phyloP scores from a whole-genome alignment of 2,797 vertebrate species.

The Pangasius mekongensis region DNA sequence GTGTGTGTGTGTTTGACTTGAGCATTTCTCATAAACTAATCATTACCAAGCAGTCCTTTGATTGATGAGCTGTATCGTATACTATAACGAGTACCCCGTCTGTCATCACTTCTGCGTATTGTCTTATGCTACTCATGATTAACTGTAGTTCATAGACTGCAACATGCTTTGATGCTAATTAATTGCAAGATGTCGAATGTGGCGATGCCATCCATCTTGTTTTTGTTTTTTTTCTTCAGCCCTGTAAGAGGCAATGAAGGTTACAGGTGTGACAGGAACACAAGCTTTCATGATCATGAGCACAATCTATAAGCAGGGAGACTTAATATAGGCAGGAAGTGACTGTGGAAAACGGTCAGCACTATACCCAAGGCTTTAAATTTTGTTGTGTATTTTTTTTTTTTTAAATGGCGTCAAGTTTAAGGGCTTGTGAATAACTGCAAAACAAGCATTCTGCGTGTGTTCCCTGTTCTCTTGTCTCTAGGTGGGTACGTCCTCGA shows the following conservation, averaged over 20 bases:
- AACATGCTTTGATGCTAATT: slow-evolving; percentile 12
- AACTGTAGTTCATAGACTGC: neutral
- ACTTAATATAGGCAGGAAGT: neutral
- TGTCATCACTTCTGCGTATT: neutral
- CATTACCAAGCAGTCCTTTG: neutral
- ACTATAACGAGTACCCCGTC: neutral
- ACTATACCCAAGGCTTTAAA: neutral
- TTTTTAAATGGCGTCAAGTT: neutral
- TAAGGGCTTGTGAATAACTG: neutral
- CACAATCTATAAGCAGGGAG: neutral
- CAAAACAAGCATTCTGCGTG: neutral
- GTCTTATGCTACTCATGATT: neutral
- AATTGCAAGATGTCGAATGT: neutral
- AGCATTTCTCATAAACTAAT: neutral
- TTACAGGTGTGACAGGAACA: neutral
- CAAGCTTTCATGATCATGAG: neutral
- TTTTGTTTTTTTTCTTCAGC: neutral
- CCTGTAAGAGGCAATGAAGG: neutral
- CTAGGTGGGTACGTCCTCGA: slow-evolving; percentile 92
- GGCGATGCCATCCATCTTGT: no score
- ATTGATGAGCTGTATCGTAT: neutral
- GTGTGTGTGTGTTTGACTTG: neutral
- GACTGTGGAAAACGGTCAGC: neutral
- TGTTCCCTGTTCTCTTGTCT: slow-evolving; percentile 36
- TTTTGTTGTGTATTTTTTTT: neutral